Percentiles rank a stretch among this genome's conserved stretches.
Conservation (phyloP, 2,888 invertebrate species). For the Drosophila greeni region DNA sequence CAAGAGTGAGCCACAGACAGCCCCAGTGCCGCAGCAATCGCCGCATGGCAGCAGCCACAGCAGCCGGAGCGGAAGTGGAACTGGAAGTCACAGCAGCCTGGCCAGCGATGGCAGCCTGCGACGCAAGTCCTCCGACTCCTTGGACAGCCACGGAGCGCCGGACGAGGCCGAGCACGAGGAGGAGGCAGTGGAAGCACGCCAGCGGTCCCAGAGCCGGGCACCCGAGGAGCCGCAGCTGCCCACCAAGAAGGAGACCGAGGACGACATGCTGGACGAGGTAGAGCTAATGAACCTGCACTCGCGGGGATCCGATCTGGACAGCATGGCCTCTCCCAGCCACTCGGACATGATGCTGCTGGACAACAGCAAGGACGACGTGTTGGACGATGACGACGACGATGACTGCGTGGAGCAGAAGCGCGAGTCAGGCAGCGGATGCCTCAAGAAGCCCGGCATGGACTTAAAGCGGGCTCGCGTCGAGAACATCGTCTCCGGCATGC, state of each 20-base stretch:
- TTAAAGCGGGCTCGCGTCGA: slow-evolving; percentile 96
- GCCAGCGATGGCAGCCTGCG: slow-evolving; percentile 60
- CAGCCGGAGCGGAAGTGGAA: slow-evolving; percentile 49
- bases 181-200: slow-evolving; percentile 15
- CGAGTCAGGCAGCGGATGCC: slow-evolving; percentile 80
- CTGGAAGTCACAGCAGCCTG: slow-evolving; percentile 46
- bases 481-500: slow-evolving; percentile 96
- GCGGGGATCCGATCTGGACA: slow-evolving; percentile 78
- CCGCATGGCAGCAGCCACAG: slow-evolving; percentile 72
- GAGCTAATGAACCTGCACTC: slow-evolving; percentile 77
- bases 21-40: slow-evolving; percentile 77
- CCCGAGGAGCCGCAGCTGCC: slow-evolving; percentile 51
- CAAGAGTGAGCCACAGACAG: slow-evolving; percentile 77
- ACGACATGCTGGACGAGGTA: slow-evolving; percentile 77
- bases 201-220: slow-evolving; percentile 18
- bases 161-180: slow-evolving; percentile 48
- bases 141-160: slow-evolving; percentile 52
- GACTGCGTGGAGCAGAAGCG: slow-evolving; percentile 72
- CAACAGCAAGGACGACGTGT: slow-evolving; percentile 84
- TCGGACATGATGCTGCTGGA: slow-evolving; percentile 80
- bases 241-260: slow-evolving; percentile 76
- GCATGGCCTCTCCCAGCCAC: slow-evolving; percentile 81
- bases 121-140: slow-evolving; percentile 72
- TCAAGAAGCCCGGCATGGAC: slow-evolving; percentile 84
- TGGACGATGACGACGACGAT: slow-evolving; percentile 81